phyloP scores from a whole-genome alignment of 2,888 invertebrate genomes.

The Scaptomyza polygonia region DNA sequence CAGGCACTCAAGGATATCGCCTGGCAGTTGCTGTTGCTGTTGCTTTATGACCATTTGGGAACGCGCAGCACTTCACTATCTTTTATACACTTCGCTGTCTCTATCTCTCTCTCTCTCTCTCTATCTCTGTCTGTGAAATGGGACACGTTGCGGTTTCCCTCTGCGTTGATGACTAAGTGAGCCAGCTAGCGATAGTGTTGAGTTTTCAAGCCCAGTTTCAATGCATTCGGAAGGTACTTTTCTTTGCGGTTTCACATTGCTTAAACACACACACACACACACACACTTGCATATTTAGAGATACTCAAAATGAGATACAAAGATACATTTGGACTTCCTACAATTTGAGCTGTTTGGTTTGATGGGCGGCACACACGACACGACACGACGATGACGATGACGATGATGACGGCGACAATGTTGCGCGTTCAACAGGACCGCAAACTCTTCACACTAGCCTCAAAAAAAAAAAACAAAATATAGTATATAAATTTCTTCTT shows the following conservation, averaged over 20 bases:
- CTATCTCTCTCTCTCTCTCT: constrained; percentile 15
- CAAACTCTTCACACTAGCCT: constrained; percentile 44
- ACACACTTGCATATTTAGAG: constrained; percentile 72
- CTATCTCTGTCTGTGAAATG: constrained; percentile 58
- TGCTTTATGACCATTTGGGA: constrained; percentile 70
- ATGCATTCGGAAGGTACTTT: constrained; percentile 62
- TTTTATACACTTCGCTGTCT: constrained; percentile 24
- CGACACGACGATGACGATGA: constrained; percentile 6
- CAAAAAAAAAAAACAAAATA: too few species aligned
- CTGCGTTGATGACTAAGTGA: constrained; percentile 77
- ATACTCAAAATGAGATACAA: constrained; percentile 78
- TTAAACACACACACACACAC: constrained; percentile 24
- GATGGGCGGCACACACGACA: constrained; percentile 72
- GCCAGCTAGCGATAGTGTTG: constrained; percentile 42
- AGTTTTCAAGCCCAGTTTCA: constrained; percentile 66
- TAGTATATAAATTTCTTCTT: constrained; percentile 25
- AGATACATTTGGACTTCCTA: constrained; percentile 78
- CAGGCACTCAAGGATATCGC: constrained; percentile 75
- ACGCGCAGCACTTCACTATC: constrained; percentile 66
- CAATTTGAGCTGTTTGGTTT: constrained; percentile 69
- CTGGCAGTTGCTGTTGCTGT: constrained; percentile 33
- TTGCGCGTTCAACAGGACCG: constrained; percentile 32
- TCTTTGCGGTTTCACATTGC: constrained; percentile 61
- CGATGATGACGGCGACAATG: constrained; percentile 15
- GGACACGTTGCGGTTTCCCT: constrained; percentile 76